phyloP scores from a whole-genome alignment of 2,113 vertebrate genomes.

The Macaca fascicularis region DNA sequence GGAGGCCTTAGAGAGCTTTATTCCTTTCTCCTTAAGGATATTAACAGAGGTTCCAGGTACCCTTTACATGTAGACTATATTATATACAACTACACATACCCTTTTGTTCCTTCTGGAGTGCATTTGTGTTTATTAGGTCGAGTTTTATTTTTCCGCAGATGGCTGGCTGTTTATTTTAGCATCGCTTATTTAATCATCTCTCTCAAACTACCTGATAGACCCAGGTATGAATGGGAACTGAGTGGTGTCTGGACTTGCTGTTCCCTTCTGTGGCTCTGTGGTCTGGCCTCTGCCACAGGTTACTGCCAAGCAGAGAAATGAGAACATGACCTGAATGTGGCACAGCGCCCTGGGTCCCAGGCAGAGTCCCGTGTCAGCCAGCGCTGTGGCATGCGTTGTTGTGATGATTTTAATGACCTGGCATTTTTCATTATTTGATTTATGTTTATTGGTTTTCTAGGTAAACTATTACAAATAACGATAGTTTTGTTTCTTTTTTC shows the following conservation, averaged over 20 bases:
- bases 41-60: background rate
- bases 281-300: background rate
- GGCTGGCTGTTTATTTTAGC: background rate
- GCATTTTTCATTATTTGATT: background rate
- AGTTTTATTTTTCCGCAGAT: background rate
- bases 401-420: background rate
- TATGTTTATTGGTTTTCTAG: background rate
- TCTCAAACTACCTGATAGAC: background rate
- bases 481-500: background rate
- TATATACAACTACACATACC: background rate
- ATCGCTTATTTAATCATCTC: background rate
- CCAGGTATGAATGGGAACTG: background rate
- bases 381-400: background rate
- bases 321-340: no score
- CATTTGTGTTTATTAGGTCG: background rate
- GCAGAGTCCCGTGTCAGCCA: background rate
- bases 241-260: background rate
- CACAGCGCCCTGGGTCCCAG: fast-evolving
- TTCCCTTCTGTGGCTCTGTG: background rate
- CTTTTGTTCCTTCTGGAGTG: background rate
- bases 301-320: background rate
- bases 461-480: background rate
- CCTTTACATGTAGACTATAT: background rate
- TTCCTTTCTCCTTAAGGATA: background rate
- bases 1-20: background rate